phyloP scores from a whole-genome alignment of 2,888 invertebrate species.

The Drosophila yooni region DNA sequence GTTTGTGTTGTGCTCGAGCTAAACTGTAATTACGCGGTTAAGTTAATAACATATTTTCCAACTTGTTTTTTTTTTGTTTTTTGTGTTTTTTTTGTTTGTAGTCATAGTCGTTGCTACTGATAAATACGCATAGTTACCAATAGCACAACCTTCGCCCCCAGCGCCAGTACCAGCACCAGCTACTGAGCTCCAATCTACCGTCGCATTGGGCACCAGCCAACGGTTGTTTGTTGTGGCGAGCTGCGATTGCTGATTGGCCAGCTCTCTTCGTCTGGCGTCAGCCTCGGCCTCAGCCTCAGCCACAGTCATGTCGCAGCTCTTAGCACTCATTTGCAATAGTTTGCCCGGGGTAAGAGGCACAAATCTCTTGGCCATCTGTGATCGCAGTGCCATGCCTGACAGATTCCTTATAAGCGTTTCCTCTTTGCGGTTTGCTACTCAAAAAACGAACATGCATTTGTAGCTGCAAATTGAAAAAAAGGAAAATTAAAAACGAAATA shows the following conservation, averaged over 20 bases:
- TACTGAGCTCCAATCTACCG: conserved; percentile 1
- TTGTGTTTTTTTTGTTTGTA: background rate
- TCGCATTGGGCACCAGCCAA: conserved; percentile 19
- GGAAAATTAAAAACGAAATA: conserved; percentile 26
- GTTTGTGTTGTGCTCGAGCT: background rate
- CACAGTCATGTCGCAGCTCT: background rate
- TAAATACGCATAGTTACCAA: conserved; percentile 44
- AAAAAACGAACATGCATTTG: conserved; percentile 48
- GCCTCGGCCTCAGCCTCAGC: no score
- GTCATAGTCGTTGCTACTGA: conserved; percentile 7
- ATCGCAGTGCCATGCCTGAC: conserved; percentile 55
- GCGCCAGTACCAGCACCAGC: conserved; percentile 2
- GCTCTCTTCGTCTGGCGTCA: conserved; percentile 2
- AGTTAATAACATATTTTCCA: conserved; percentile 67
- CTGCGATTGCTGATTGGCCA: conserved; percentile 32
- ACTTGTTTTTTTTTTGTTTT: conserved; percentile 1
- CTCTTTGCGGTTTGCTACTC: conserved; percentile 58
- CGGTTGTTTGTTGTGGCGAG: conserved; percentile 39
- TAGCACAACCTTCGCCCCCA: conserved; percentile 15
- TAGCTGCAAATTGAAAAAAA: conserved; percentile 64
- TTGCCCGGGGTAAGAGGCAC: conserved; percentile 9
- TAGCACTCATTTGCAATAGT: conserved; percentile 1
- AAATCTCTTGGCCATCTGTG: conserved; percentile 50
- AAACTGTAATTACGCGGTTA: conserved; percentile 69
- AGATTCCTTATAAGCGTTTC: conserved; percentile 52